Evolutionary conservation across 2,113 vertebrate species (phyloP).

Genomic region (Sturnus vulgaris): DNA sequence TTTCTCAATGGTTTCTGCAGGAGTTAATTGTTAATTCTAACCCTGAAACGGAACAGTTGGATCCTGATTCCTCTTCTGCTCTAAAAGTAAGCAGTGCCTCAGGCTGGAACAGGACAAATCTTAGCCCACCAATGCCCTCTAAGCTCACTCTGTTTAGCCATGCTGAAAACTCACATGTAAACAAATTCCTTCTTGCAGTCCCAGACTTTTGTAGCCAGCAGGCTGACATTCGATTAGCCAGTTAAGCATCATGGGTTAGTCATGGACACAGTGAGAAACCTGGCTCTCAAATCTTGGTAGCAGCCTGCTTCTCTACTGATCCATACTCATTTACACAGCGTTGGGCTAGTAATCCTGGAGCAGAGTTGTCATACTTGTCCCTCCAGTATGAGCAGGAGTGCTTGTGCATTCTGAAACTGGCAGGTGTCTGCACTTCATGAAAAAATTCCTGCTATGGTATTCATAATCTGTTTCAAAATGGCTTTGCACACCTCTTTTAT

Average conservation of each 20-base stretch:
- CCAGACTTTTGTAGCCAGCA: neutral
- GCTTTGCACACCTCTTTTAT: neutral
- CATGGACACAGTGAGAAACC: neutral
- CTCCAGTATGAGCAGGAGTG: neutral
- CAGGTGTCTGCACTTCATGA: neutral
- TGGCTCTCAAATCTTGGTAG: neutral
- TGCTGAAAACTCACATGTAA: neutral
- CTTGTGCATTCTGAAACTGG: neutral
- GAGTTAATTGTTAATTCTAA: neutral
- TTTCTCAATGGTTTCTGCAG: neutral
- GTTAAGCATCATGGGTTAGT: neutral
- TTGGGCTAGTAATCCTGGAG: neutral
- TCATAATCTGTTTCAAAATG: neutral
- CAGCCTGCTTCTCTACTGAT: neutral
- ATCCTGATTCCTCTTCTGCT: neutral
- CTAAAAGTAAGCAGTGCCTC: neutral
- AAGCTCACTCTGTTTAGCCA: neutral
- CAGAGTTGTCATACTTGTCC: neutral
- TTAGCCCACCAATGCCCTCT: neutral
- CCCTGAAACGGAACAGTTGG: neutral
- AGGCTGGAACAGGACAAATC: neutral
- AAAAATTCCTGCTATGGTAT: neutral
- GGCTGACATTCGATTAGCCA: neutral
- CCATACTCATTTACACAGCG: accelerated
- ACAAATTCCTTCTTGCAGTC: neutral